phyloP scores from a whole-genome alignment of 2,113 vertebrate species.

The Todiramphus saurophagus region DNA sequence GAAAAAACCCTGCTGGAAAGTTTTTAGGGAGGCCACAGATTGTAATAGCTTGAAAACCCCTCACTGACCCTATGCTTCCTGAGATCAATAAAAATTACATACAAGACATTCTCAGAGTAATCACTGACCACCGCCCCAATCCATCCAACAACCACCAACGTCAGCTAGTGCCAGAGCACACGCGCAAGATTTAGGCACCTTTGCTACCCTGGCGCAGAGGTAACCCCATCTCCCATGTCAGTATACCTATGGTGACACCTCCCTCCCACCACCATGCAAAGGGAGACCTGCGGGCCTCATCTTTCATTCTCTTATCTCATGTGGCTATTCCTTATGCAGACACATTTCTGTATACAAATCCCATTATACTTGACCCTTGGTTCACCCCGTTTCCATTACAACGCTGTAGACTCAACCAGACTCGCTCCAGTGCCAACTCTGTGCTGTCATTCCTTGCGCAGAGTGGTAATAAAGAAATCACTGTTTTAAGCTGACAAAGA shows the following conservation, averaged over 20 bases:
- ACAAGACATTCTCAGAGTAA: not conserved
- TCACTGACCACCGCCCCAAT: not conserved
- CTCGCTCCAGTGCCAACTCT: conserved; percentile 79
- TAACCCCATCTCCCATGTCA: not conserved
- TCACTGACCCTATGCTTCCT: not conserved
- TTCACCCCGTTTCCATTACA: conserved; percentile 82
- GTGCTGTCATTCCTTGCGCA: conserved; percentile 75
- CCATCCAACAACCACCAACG: not conserved
- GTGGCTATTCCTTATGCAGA: conserved; percentile 51
- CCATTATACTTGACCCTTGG: conserved; percentile 54
- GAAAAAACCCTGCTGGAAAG: not conserved
- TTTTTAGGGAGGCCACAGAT: not conserved
- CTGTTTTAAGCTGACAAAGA: conserved; percentile 88
- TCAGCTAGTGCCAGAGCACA: not conserved
- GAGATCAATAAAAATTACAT: not conserved
- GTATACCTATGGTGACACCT: not conserved
- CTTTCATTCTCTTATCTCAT: conserved; percentile 48
- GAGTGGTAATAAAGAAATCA: conserved; percentile 88
- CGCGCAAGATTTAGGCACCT: not conserved
- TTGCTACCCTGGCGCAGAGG: rapidly evolving
- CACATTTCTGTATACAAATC: conserved; percentile 60
- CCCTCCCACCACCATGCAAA: not conserved
- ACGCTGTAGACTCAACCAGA: conserved; percentile 77
- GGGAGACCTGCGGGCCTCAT: not conserved
- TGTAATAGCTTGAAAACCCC: not conserved